Base-by-base conservation (phyloP, 2,888 invertebrate species). In the Amphipyra berbera region DNA sequence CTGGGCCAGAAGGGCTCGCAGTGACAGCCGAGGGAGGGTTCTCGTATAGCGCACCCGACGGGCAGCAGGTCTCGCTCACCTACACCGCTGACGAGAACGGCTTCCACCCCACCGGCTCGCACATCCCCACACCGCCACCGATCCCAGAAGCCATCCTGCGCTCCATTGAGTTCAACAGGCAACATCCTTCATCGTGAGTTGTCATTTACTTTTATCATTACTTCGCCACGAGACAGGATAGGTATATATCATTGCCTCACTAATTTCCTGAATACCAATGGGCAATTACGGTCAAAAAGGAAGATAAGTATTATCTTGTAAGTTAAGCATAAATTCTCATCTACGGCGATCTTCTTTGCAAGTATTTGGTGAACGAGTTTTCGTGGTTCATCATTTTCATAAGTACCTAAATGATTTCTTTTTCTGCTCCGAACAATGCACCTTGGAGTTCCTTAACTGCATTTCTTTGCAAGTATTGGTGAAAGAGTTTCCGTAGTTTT, bases 81-180 rank as follows among this genome's bases (percentile, higher is more conserved):
- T 97, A 96, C 89, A 93, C 95, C 48, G 96, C 97, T 41, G 97
- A 97, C 79, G 96, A 97, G 85, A 96, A 96, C 81, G 96, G 96
- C 61, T 96, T 96, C 91, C 96, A 96, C 79, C 96, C 96, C 45
- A 90, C 85, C 68, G 95, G 95, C 55, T 94, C 94, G 0, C 96
- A 96, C 81, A 87, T 96, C 21, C 96, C 96, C 44, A 96, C 95
- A 0, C 94, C 95, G 0, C 95, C 95, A 2, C 95, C 95, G 27
- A 95, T 95, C 72, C 95, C 95, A 2, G 95, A 94, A 42, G 95
- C 93, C 48, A 96, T 96, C 78, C 84, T 95, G n/a, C 88, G 90
- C 80, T 95, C 93, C 13, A 78, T 94, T 38, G 88, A 91, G 72
- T 86, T 81, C 78, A 91, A 90, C 86, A 89, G 87, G 15, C 90